Evolutionary conservation across 2,113 vertebrate species (phyloP).

Genomic region (Dendrocopos noguchii): DNA sequence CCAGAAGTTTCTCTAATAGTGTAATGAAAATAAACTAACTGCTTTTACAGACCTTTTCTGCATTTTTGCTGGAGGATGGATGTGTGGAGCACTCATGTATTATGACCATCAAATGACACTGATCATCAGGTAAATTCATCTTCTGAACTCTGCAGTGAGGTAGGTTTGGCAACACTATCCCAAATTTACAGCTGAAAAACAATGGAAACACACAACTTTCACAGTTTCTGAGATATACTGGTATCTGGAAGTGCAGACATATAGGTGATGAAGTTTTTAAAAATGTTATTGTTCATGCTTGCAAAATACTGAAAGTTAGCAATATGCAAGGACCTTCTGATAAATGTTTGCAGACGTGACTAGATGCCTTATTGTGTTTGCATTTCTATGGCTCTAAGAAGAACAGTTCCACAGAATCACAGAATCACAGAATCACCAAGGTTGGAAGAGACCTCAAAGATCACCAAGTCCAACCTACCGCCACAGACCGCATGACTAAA

Average conservation of each 20-base stretch:
- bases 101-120: background rate
- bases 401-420: too few species aligned
- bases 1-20: background rate
- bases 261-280: background rate
- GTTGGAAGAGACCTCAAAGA: too few species aligned
- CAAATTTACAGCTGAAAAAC: background rate
- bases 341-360: background rate
- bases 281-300: background rate
- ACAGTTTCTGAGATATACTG: background rate
- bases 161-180: background rate
- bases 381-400: background rate
- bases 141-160: background rate
- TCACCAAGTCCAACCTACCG: too few species aligned
- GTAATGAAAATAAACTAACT: background rate
- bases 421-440: too few species aligned
- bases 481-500: too few species aligned
- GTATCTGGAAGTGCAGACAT: background rate
- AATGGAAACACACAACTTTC: background rate
- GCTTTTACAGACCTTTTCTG: background rate
- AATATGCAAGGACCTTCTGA: background rate
- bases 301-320: background rate
- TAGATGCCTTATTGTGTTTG: background rate
- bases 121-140: background rate
- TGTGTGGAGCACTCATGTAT: background rate
- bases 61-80: background rate